Base-by-base conservation (phyloP, 1,140 invertebrate species). In the Periplaneta americana region DNA sequence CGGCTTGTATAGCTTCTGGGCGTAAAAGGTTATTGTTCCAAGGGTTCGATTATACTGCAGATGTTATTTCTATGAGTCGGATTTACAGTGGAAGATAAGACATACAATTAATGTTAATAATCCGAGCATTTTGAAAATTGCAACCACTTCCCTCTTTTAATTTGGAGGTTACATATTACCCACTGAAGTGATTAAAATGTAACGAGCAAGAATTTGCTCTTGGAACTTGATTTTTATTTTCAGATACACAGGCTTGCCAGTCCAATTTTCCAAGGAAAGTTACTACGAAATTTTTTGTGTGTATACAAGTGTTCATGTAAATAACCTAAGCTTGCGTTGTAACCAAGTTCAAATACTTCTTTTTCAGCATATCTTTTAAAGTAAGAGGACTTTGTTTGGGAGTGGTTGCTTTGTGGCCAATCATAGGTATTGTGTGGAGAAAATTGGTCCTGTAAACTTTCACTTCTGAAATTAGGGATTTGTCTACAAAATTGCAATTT, bases 141-240 rank as follows among this genome's bases (percentile, higher is more conserved):
- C 76, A 78, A 78, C 76, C 76, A 78, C 76, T 78, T 78, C 75
- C 32, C 74, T 32, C 34, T 35, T 10, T n/a, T n/a, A n/a, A 75
- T 78, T 78, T n/a, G 8, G 76, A 36, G 34, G 35, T 34, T n/a
- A 36, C 34, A n/a, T 66, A 66, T 18, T 75, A 11, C 9, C 31
- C 31, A 34, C 74, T 78, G 22, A 36, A 78, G 36, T 78, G 34
- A 36, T 36, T 11, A 34, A 35, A 78, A 34, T 9, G 35, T 15
- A n/a, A 36, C 15, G 34, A n/a, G 15, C n/a, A n/a, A 78, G 36
- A n/a, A n/a, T n/a, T 28, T 37, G 34, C 75, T 18, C 32, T 39
- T 28, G 35, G 76, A 36, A 34, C 28, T 35, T 78, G 76, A 34
- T 35, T 78, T 78, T 78, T 78, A 78, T 78, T 78, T 78, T 78